phyloP scores from a whole-genome alignment of 2,113 vertebrate genomes.

The Eclectus roratus region DNA sequence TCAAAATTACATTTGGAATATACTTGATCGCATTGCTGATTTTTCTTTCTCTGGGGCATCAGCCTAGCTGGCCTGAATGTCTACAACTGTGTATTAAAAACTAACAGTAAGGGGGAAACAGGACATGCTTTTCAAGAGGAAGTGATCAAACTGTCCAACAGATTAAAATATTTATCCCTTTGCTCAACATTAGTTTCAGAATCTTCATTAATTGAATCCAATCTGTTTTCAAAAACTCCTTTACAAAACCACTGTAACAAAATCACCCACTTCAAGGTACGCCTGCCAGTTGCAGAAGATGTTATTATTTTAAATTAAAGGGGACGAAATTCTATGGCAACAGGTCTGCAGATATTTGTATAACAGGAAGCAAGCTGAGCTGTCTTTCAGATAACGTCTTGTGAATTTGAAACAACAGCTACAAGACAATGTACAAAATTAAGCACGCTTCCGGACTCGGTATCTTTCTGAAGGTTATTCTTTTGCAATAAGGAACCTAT shows the following conservation, averaged over 20 bases:
- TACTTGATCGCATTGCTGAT: background rate
- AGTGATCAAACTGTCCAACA: background rate
- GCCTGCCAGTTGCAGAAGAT: background rate
- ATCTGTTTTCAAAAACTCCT: background rate
- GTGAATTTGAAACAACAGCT: background rate
- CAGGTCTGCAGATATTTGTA: background rate
- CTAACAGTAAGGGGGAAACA: background rate
- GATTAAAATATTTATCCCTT: background rate
- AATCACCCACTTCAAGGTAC: background rate
- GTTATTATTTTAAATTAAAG: background rate
- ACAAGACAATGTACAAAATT: background rate
- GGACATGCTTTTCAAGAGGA: background rate
- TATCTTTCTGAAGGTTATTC: background rate
- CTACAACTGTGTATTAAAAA: background rate
- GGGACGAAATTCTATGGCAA: background rate
- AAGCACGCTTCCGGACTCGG: background rate
- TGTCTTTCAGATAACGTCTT: background rate
- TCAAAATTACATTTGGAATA: background rate
- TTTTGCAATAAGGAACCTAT: background rate
- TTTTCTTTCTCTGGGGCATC: background rate
- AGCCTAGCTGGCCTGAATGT: background rate
- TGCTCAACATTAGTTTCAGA: background rate
- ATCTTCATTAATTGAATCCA: background rate
- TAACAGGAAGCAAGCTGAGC: background rate
- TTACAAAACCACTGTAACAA: background rate